phyloP scores from a whole-genome alignment of 2,113 vertebrate species.

The Sitta europaea region DNA sequence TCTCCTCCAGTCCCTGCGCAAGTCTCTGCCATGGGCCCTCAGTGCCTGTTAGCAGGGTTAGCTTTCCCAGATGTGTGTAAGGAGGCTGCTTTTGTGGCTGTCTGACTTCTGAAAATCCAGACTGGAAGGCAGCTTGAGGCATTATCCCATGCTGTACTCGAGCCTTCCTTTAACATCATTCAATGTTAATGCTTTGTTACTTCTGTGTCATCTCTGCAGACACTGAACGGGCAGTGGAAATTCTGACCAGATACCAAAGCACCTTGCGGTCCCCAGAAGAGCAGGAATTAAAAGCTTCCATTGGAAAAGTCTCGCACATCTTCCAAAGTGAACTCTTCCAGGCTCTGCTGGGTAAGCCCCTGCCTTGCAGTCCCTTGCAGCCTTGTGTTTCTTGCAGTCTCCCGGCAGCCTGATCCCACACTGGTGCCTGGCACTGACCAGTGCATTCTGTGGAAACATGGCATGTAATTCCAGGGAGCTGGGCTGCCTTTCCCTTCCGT shows the following conservation, averaged over 20 bases:
- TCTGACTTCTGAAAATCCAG: neutral
- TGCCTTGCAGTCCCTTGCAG: neutral
- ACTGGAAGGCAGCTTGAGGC: neutral
- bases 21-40: rapidly evolving
- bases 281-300: slow-evolving; percentile 79
- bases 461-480: neutral
- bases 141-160: neutral
- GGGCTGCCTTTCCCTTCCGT: neutral
- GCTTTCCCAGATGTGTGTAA: neutral
- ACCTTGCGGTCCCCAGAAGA: slow-evolving; percentile 80
- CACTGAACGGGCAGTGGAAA: slow-evolving; percentile 80
- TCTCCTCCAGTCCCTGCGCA: neutral
- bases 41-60: neutral
- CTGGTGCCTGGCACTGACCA: neutral
- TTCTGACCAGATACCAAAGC: slow-evolving; percentile 82
- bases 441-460: neutral
- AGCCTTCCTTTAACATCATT: neutral
- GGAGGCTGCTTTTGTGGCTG: neutral
- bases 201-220: slow-evolving; percentile 69
- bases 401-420: rapidly evolving
- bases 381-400: neutral
- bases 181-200: neutral
- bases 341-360: slow-evolving; percentile 83
- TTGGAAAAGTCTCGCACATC: slow-evolving; percentile 82
- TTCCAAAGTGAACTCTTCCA: slow-evolving; percentile 85